Percentiles rank a stretch among this genome's conserved stretches.
These are phyloP conservation scores for Andrena cerasifolii DNA, from an alignment of 1,140 invertebrate species.

Conservation along the genomic window DNA sequence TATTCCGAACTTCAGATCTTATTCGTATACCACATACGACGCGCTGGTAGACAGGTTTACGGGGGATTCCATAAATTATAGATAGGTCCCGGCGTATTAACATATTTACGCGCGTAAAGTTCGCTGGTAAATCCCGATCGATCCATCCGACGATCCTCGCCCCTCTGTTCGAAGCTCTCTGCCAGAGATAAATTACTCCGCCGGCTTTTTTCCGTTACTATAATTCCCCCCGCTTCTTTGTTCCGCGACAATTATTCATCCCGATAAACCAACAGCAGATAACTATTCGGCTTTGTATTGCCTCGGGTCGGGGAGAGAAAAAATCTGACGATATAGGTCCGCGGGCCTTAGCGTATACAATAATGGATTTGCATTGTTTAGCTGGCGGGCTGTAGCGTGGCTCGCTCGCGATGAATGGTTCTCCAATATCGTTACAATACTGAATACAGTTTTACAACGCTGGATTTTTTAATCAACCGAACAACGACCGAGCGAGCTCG, in stretches of 20 bases:
- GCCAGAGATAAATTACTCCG: slow-evolving; percentile 30
- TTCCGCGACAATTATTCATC: not conserved
- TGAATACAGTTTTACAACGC: too few species aligned
- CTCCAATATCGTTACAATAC: too few species aligned
- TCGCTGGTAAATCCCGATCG: slow-evolving; percentile 71
- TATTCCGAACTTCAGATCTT: too few species aligned
- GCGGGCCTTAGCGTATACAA: not conserved
- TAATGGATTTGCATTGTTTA: slow-evolving; percentile 5
- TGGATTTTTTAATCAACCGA: too few species aligned
- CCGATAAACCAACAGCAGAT: not conserved
- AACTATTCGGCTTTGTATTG: not conserved
- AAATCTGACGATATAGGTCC: not conserved
- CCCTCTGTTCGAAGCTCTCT: not conserved
- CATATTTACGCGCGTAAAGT: slow-evolving; percentile 54
- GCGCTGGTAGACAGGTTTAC: too few species aligned
- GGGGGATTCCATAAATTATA: slow-evolving; percentile 34
- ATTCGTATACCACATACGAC: too few species aligned
- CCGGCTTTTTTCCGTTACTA: not conserved
- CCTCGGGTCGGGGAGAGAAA: not conserved
- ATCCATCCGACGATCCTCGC: slow-evolving; percentile 27
- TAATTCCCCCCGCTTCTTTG: not conserved
- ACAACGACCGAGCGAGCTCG: too few species aligned
- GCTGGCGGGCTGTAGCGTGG: not conserved
- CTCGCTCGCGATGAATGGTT: not conserved
- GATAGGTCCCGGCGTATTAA: not conserved